phyloP scores from a whole-genome alignment of 2,797 vertebrate species.

The Crenuchus spilurus region DNA sequence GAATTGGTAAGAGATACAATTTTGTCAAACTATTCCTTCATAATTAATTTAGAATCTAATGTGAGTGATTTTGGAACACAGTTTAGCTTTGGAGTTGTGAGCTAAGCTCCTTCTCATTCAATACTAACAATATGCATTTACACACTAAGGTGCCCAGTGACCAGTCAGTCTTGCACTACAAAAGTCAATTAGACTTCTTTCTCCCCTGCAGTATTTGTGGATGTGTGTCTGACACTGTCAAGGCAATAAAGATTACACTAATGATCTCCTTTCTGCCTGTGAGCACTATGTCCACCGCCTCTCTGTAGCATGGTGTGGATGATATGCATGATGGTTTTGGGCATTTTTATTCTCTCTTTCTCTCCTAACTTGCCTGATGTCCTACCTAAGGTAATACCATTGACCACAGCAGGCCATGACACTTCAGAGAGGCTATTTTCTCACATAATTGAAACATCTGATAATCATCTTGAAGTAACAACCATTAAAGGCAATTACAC shows the following conservation, averaged over 20 bases:
- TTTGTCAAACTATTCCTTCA: too few relatives aligned
- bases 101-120: neutral
- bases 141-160: neutral
- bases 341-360: neutral
- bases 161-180: neutral
- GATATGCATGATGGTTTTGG: neutral
- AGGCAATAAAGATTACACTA: constrained; percentile 37
- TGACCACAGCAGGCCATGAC: constrained; percentile 21
- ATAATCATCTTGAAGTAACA: constrained; percentile 43
- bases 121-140: too few relatives aligned
- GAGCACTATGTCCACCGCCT: neutral
- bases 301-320: neutral
- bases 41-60: too few relatives aligned
- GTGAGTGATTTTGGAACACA: too few relatives aligned
- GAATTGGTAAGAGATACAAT: too few relatives aligned
- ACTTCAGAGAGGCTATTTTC: constrained; percentile 32
- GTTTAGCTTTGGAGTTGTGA: too few relatives aligned
- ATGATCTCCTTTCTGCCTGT: constrained; percentile 31
- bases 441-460: constrained; percentile 50
- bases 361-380: neutral
- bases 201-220: constrained; percentile 11
- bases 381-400: constrained; percentile 12
- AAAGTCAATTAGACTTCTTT: neutral
- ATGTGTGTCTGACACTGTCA: constrained; percentile 36
- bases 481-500: constrained; percentile 53